Evolutionary conservation across 1,140 invertebrate species (phyloP).

Genomic region (Aphelenchoides besseyi): DNA sequence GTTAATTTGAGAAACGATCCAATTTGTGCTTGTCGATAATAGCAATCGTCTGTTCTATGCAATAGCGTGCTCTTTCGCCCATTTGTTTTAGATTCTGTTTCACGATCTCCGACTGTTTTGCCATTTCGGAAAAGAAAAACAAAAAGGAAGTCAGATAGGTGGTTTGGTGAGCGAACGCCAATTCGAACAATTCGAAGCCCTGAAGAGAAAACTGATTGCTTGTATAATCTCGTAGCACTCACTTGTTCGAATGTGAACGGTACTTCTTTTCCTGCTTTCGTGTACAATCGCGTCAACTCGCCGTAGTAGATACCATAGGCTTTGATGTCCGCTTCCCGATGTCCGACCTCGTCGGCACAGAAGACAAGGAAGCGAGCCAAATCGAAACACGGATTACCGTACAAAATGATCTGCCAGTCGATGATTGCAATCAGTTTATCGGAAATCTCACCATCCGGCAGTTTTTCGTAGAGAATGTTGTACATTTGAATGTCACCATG

Average conservation of each 20-base stretch:
- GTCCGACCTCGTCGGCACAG: slow-evolving; percentile 12
- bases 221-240: too few relatives aligned
- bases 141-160: slow-evolving; percentile 11
- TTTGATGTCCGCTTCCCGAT: slow-evolving; percentile 7
- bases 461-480: slow-evolving; percentile 27
- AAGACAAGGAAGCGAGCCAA: slow-evolving; percentile 27
- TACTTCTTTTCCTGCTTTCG: neutral
- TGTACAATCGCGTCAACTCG: slow-evolving; percentile 1
- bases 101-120: neutral
- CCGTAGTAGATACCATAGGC: slow-evolving; percentile 10
- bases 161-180: slow-evolving; percentile 6
- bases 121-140: slow-evolving; percentile 13
- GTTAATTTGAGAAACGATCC: slow-evolving; percentile 9
- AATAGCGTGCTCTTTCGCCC: neutral
- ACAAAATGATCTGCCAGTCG: slow-evolving; percentile 37
- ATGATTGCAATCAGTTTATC: slow-evolving; percentile 35
- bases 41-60: neutral
- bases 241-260: slow-evolving; percentile 6
- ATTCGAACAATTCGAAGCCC: slow-evolving; percentile 7
- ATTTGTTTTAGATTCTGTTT: neutral
- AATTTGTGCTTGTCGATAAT: slow-evolving; percentile 15
- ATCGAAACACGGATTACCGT: slow-evolving; percentile 28
- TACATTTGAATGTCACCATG: slow-evolving; percentile 38
- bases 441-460: neutral
- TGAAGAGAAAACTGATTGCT: neutral